phyloP scores from a whole-genome alignment of 2,888 invertebrate genomes.

The Mythimna impura region DNA sequence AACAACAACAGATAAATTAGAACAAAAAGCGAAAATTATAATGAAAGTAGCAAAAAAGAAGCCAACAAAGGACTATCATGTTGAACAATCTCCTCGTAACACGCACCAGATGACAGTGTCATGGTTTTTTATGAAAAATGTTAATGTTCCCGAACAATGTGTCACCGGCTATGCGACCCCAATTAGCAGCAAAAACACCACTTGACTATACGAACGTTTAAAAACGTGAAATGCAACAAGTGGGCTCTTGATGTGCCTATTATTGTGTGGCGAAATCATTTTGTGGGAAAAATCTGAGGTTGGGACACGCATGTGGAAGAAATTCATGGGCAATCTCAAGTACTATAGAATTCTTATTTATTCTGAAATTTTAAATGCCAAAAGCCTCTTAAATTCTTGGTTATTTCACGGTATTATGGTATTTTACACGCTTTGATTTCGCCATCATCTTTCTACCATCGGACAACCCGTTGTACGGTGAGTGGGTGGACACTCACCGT shows the following conservation, averaged over 20 bases:
- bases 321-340: constrained; percentile 3
- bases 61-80: constrained; percentile 22
- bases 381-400: background rate
- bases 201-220: constrained; percentile 59
- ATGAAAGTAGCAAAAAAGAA: constrained; percentile 11
- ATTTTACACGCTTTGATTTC: too few relatives aligned
- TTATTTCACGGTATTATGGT: too few relatives aligned
- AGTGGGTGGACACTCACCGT: too few relatives aligned
- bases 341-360: background rate
- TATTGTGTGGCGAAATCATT: constrained; percentile 42
- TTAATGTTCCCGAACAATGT: constrained; percentile 63
- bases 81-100: constrained; percentile 41
- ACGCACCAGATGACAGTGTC: constrained; percentile 60
- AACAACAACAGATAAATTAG: constrained; percentile 1
- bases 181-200: constrained; percentile 66
- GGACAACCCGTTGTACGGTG: too few relatives aligned
- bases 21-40: constrained; percentile 5
- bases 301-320: background rate
- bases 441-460: too few relatives aligned
- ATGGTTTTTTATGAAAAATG: constrained; percentile 62
- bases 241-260: constrained; percentile 55
- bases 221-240: constrained; percentile 67
- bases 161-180: constrained; percentile 53
- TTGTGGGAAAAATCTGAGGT: constrained; percentile 23
- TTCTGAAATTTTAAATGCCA: background rate